Percentiles rank a stretch among this genome's conserved stretches.
Evolutionary conservation across 2,888 invertebrate species (phyloP).

Genomic region (Diarsia mendica): DNA sequence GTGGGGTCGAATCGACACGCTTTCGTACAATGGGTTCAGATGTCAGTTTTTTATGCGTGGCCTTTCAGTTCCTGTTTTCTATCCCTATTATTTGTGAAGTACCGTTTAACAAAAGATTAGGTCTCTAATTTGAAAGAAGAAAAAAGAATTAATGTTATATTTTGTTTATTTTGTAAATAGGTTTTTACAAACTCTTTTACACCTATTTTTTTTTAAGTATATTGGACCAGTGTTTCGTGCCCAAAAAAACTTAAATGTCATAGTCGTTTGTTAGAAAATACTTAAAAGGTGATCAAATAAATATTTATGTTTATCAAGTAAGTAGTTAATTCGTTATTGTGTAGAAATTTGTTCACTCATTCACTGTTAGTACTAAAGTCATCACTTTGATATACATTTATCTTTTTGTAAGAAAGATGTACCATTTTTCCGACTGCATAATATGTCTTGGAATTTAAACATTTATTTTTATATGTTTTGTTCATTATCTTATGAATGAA

Average conservation of each 20-base stretch:
- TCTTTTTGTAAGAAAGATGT: background rate
- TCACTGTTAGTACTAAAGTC: background rate
- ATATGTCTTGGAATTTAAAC: background rate
- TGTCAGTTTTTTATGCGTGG: constrained; percentile 30
- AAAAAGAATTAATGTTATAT: background rate
- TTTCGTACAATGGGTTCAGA: constrained; percentile 31
- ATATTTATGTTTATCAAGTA: background rate
- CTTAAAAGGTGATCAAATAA: too few relatives aligned
- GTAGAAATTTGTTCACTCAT: background rate
- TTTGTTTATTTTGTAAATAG: too few relatives aligned
- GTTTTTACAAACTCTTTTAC: too few relatives aligned
- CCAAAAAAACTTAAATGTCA: too few relatives aligned
- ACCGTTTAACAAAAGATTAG: background rate
- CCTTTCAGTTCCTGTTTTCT: constrained; percentile 11
- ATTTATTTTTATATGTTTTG: background rate
- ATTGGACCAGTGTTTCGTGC: too few relatives aligned
- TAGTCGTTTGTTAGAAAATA: too few relatives aligned
- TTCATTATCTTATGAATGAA: background rate
- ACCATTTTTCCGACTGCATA: too few relatives aligned
- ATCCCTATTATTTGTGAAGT: background rate
- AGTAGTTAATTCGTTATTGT: background rate
- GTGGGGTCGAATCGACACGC: constrained; percentile 39
- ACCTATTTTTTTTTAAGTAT: too few relatives aligned
- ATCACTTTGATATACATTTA: background rate
- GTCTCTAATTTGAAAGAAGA: background rate